Evolutionary conservation across 2,888 invertebrate genomes (phyloP).

Genomic region (Trachelus tabidus): DNA sequence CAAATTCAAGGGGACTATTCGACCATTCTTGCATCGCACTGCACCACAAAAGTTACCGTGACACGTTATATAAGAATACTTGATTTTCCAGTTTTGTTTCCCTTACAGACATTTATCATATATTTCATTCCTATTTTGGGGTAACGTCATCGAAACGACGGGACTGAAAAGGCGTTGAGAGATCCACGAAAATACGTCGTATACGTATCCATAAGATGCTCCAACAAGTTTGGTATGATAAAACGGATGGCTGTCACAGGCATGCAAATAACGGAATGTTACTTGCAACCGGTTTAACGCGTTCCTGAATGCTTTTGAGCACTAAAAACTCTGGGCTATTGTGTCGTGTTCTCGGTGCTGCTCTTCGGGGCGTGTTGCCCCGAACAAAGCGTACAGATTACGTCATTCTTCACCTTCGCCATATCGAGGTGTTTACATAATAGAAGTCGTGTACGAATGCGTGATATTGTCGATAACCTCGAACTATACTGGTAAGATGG

Average conservation of each 20-base stretch:
- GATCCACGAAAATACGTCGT: neutral
- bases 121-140: neutral
- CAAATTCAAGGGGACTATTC: neutral
- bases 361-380: neutral
- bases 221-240: neutral
- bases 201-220: neutral
- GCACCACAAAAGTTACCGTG: neutral
- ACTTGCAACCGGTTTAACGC: conserved; percentile 36
- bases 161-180: neutral
- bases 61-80: neutral
- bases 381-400: neutral
- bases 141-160: neutral
- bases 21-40: neutral
- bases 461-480: neutral
- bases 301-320: neutral
- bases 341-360: neutral
- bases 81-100: neutral
- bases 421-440: neutral
- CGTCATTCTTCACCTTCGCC: neutral
- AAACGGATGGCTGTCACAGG: neutral
- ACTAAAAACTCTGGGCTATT: neutral
- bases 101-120: neutral
- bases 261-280: conserved; percentile 35
- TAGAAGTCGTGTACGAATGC: neutral
- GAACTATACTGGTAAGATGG: neutral